phyloP scores from a whole-genome alignment of 2,113 vertebrate species.

The Bothrops jararaca region DNA sequence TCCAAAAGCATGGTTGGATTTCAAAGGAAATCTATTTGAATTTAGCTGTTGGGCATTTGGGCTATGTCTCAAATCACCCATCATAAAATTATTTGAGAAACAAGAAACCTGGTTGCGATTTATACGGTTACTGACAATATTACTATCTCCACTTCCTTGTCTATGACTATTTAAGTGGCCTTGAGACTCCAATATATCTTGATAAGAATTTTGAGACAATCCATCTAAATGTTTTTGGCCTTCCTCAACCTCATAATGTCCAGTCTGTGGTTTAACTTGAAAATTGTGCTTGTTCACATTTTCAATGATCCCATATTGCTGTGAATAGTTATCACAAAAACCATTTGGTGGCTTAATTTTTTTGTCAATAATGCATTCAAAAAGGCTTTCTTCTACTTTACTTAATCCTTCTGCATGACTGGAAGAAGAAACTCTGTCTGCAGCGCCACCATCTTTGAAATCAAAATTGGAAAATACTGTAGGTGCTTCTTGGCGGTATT shows the following conservation, averaged over 20 bases:
- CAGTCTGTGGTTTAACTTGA: constrained; percentile 61
- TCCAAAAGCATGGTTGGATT: constrained; percentile 52
- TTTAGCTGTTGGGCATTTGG: constrained; percentile 61
- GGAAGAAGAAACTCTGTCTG: constrained; percentile 62
- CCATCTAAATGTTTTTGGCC: constrained; percentile 61
- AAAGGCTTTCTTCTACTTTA: constrained; percentile 66
- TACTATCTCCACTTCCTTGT: constrained; percentile 58
- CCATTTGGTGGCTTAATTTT: constrained; percentile 72
- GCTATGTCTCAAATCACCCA: constrained; percentile 64
- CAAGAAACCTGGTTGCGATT: constrained; percentile 57
- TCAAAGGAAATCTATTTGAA: constrained; percentile 57
- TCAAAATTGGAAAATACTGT: constrained; percentile 63
- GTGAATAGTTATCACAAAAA: constrained; percentile 68
- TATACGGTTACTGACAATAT: constrained; percentile 34
- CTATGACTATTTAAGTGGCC: constrained; percentile 61
- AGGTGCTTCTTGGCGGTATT: constrained; percentile 67
- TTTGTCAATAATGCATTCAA: constrained; percentile 71
- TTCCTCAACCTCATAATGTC: constrained; percentile 63
- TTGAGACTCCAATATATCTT: constrained; percentile 65
- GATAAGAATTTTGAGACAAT: constrained; percentile 61
- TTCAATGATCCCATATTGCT: constrained; percentile 65
- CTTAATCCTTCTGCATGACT: constrained; percentile 63
- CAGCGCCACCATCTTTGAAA: constrained; percentile 50
- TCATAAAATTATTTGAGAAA: constrained; percentile 62
- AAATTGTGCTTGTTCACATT: constrained; percentile 66